phyloP scores from a whole-genome alignment of 2,113 vertebrate genomes.

The Mystacornis crossleyi region DNA sequence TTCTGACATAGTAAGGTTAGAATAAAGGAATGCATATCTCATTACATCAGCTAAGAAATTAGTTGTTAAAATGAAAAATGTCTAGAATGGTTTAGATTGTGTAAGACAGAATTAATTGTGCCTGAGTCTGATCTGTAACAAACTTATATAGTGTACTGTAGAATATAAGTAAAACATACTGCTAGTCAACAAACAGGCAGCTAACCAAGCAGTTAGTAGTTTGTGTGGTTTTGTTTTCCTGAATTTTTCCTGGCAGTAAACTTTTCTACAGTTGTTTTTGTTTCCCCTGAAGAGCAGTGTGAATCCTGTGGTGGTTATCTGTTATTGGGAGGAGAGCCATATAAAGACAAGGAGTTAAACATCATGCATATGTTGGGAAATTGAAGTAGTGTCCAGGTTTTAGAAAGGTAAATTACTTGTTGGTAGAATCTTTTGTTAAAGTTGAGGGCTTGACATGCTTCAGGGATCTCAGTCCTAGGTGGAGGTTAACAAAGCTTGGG shows the following conservation, averaged over 20 bases:
- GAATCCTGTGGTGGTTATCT: not conserved
- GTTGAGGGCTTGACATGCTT: not conserved
- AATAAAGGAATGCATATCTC: not conserved
- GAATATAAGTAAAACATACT: not conserved
- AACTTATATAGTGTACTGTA: accelerated
- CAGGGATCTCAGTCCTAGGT: not conserved
- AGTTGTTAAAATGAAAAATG: not conserved
- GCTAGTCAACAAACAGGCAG: not conserved
- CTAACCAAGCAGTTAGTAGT: not conserved
- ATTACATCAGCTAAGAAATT: not conserved
- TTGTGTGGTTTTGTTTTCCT: not conserved
- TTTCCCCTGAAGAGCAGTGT: not conserved
- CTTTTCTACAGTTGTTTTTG: not conserved
- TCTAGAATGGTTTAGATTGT: not conserved
- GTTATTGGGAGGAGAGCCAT: not conserved
- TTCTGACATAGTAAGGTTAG: not conserved
- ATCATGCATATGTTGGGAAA: not conserved
- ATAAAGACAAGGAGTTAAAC: not conserved
- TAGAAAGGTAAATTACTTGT: not conserved
- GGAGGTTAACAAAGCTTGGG: not conserved
- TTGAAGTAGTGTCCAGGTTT: not conserved
- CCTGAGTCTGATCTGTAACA: not conserved
- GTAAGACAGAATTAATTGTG: not conserved
- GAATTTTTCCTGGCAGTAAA: not conserved
- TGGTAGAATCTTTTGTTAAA: not conserved